Base-by-base conservation (phyloP, 2,888 invertebrate genomes). In the Epinotia ramella region DNA sequence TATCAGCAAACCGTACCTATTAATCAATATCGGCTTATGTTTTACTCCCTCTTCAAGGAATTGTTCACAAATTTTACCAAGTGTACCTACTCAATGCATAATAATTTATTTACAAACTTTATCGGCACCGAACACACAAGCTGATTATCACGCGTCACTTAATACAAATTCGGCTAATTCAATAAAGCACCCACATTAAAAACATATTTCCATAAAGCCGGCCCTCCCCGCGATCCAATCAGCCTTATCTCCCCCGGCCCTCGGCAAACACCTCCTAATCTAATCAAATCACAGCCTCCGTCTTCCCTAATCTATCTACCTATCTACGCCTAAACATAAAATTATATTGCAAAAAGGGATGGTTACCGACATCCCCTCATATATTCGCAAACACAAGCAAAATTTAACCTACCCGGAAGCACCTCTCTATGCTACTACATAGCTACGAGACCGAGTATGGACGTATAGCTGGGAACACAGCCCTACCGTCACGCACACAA, bases 231-330 rank as follows among this genome's bases (percentile, higher is more conserved):
- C 90, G 93, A 92, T 92, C 93, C 93, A 93, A 94, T 94, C 94
- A 91, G 86, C 86, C 88, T 93, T 93, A 94, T 94, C 94, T 92
- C 88, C 88, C 90, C 90, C 90, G 84, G 85, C 89, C 91, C 90
- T 84, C 88, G 84, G 87, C 93, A 86, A 93, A 94, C 94, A 94
- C 94, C 94, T 93, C 91, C 93, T 93, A 94, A 94, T 94, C 94
- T 93, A 94, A 94, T 94, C 93, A 93, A 94, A 94, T 94, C 94
- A 88, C 94, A 93, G 92, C 92, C 93, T 94, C 94, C 91, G 90
- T 91, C 92, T 92, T 93, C 90, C 91, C 91, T 92, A 93, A 94
- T 94, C 93, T 94, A 89, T 92, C 89, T 89, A 89, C 92, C 93
- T 93, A 94, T 93, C 94, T 93, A 91, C 88, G 87, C 90, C 89